Evolutionary conservation across 2,113 vertebrate genomes (phyloP).

Genomic region (Sceloporus tristichus): DNA sequence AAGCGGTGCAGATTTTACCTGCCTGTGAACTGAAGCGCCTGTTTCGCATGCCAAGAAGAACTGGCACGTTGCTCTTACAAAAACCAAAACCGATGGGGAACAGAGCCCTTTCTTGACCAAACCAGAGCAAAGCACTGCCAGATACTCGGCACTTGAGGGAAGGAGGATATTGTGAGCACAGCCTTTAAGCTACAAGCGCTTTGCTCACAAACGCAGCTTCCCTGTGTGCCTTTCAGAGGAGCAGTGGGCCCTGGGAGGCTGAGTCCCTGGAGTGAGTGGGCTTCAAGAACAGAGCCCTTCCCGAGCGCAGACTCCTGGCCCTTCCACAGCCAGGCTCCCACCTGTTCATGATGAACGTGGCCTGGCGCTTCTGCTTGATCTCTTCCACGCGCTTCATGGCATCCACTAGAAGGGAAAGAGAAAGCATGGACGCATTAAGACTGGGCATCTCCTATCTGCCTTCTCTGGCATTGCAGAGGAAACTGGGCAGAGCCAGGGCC

Average conservation of each 20-base stretch:
- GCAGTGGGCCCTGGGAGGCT: too few relatives aligned
- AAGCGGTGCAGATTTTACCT: too few relatives aligned
- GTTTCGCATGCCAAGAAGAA: too few relatives aligned
- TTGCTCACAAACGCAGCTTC: too few relatives aligned
- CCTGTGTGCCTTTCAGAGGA: too few relatives aligned
- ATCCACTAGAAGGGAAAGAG: slow-evolving; percentile 82
- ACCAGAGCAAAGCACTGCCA: neutral
- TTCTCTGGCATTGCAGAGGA: too few relatives aligned
- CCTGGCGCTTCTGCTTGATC: slow-evolving; percentile 94
- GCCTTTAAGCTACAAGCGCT: neutral
- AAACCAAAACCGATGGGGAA: too few relatives aligned
- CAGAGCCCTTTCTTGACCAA: too few relatives aligned
- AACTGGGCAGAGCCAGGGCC: neutral
- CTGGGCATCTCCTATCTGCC: too few relatives aligned
- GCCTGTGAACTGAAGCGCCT: too few relatives aligned
- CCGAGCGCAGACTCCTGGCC: neutral
- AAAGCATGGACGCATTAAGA: neutral
- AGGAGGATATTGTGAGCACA: neutral
- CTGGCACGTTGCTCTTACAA: too few relatives aligned
- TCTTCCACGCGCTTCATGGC: slow-evolving; percentile 94
- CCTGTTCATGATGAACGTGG: slow-evolving; percentile 97
- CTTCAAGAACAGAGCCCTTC: too few relatives aligned
- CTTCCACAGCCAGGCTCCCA: slow-evolving; percentile 53
- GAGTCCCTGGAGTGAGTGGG: neutral
- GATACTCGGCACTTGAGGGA: neutral